Evolutionary conservation across 2,797 vertebrate genomes (phyloP), one percentile per base, ranked within the genome.

Genomic region (Acestrorhynchus altus): DNA sequence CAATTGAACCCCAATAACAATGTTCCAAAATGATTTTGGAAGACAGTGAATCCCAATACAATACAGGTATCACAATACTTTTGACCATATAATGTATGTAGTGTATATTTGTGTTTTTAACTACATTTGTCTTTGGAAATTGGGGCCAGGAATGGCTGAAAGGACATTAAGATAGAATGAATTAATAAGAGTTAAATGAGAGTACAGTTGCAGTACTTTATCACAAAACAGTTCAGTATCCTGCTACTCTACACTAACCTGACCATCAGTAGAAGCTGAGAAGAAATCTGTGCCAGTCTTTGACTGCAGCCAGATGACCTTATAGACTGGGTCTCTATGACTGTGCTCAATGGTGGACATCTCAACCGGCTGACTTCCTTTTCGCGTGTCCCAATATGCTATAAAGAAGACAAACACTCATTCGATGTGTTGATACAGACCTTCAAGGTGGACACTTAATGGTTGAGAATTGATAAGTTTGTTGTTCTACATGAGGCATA

Each of bases 331-430:
- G 83, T 98, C 98, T 83, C 94, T 89, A 91, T 98, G 98, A 85
- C 96, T 95, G 81, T 93, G 84, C 80, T 98, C 96, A 9, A 97
- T 85, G 0, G 95, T 87, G 13, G 96, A 96, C 54, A 92, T 81
- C 77, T 98, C 96, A 4, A 95, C 86, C 0, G 96, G 95, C 83
- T 94, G 90, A 49, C 93, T 90, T 52, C 97, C 96, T 84, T 95
- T 97, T 5, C 96, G 90, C 9, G 95, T 96, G 91, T 98, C 97
- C 97, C 96, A 99, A 77, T 92, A 96, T 9, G 89, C 97, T 98
- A 77, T 59, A 68, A 4, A 73, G 51, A 72, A n/a, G 81, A 8
- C 15, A 26, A 51, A 35, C 26, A 56, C 39, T 59, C 26, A n/a
- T 8, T 51, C n/a, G 9, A 61, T 51, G 35, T 22, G 15, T 18